phyloP scores from a whole-genome alignment of 2,113 vertebrate species.

The Galbula dea region DNA sequence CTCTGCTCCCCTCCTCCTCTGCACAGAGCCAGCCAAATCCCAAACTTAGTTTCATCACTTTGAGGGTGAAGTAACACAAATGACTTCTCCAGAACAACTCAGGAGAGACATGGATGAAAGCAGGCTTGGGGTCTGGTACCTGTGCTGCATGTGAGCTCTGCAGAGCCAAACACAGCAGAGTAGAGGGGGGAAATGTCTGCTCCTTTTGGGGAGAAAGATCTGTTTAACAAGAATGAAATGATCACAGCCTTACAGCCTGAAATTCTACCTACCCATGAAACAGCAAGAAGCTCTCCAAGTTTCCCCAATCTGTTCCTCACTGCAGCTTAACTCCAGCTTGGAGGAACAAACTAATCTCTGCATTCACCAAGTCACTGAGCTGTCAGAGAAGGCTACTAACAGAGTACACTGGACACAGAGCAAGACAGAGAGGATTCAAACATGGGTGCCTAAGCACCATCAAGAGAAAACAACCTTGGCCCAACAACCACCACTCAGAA shows the following conservation, averaged over 20 bases:
- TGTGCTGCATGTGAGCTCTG: neutral
- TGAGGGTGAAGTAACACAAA: conserved; percentile 30
- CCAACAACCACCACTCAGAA: neutral
- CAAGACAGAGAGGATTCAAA: neutral
- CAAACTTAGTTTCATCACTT: conserved; percentile 26
- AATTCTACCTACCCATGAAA: neutral
- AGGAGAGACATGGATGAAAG: neutral
- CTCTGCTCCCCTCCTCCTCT: neutral
- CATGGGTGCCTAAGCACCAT: neutral
- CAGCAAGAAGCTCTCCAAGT: conserved; percentile 8
- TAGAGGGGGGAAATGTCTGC: neutral
- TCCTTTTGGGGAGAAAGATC: neutral
- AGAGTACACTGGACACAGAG: neutral
- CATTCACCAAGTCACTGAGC: neutral
- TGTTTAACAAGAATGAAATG: neutral
- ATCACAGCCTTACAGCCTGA: neutral
- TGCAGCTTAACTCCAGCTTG: neutral
- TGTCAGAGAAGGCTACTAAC: neutral
- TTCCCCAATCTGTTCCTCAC: conserved; percentile 44
- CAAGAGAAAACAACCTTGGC: neutral
- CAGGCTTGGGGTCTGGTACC: neutral
- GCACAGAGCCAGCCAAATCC: neutral
- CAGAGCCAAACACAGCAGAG: neutral
- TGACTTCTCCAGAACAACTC: conserved; percentile 34
- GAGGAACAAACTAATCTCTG: conserved; percentile 32